phyloP scores from a whole-genome alignment of 2,797 vertebrate species.

The Phataginus tetradactyla region DNA sequence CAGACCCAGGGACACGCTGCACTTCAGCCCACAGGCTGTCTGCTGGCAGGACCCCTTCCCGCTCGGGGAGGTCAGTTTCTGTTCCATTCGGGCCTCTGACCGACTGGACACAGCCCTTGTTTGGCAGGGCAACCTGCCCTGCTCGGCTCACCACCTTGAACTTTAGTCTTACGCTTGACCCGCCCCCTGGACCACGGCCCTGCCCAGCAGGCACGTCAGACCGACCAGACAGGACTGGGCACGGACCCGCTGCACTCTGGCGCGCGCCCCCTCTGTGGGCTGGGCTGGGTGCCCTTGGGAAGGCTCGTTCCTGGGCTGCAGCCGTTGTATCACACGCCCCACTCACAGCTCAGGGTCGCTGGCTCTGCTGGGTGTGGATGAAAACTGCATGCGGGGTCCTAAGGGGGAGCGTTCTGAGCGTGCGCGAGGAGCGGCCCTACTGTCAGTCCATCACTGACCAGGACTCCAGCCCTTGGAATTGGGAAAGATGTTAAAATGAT shows the following conservation, averaged over 20 bases:
- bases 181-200: background rate
- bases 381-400: fast-evolving
- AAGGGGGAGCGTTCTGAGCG: background rate
- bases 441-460: fast-evolving
- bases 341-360: fast-evolving
- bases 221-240: fast-evolving
- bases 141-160: background rate
- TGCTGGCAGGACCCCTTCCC: background rate
- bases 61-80: background rate
- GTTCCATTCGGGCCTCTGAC: background rate
- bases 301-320: fast-evolving
- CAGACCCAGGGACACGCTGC: background rate
- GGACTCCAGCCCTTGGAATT: background rate
- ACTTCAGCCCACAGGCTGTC: background rate
- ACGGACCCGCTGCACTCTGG: fast-evolving
- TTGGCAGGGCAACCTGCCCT: too few relatives aligned
- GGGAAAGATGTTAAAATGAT: background rate
- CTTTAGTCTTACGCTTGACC: background rate
- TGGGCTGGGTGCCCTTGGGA: too few relatives aligned
- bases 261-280: fast-evolving
- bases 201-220: fast-evolving
- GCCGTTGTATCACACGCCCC: fast-evolving
- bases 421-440: fast-evolving
- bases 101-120: background rate
- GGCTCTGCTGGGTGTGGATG: background rate